Conservation (phyloP, 2,888 invertebrate genomes). For the Acleris cristana region DNA sequence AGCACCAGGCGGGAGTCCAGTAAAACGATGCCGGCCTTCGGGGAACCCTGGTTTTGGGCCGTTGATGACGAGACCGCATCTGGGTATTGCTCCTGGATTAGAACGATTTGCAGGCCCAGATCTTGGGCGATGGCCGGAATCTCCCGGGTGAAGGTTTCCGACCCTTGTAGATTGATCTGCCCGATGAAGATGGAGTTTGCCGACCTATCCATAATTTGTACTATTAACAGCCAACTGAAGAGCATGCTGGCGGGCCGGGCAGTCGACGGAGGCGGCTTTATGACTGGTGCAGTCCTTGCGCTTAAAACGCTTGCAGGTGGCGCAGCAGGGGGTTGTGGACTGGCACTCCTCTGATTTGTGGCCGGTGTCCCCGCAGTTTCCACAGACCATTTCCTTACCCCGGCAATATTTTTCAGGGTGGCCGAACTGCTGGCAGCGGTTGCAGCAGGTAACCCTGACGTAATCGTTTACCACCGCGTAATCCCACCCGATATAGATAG, state of each 20-base stretch:
- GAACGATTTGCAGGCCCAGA: too few species aligned
- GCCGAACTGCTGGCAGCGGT: too few species aligned
- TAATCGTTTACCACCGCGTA: constrained; percentile 28
- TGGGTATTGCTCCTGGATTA: too few species aligned
- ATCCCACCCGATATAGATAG: constrained; percentile 42
- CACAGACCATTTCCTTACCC: constrained; percentile 32
- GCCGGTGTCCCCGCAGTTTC: constrained; percentile 41
- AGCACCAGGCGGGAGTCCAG: background rate
- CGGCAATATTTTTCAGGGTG: constrained; percentile 44
- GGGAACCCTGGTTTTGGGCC: too few species aligned
- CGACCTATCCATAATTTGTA: background rate
- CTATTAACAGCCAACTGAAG: background rate
- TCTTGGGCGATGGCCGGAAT: too few species aligned
- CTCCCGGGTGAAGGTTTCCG: too few species aligned
- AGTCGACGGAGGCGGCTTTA: background rate
- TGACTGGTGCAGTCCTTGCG: background rate
- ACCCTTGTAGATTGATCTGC: too few species aligned
- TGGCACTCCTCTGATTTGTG: constrained; percentile 26
- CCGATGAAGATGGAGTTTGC: too few species aligned
- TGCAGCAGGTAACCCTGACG: constrained; percentile 41
- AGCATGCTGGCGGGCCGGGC: background rate
- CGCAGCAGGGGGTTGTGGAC: background rate
- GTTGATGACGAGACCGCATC: too few species aligned
- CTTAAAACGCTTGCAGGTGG: background rate
- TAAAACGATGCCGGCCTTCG: too few species aligned